Percentiles rank a stretch among this genome's conserved stretches.
phyloP scores from a whole-genome alignment of 2,797 vertebrate genomes.

The Eulemur albifrons region DNA sequence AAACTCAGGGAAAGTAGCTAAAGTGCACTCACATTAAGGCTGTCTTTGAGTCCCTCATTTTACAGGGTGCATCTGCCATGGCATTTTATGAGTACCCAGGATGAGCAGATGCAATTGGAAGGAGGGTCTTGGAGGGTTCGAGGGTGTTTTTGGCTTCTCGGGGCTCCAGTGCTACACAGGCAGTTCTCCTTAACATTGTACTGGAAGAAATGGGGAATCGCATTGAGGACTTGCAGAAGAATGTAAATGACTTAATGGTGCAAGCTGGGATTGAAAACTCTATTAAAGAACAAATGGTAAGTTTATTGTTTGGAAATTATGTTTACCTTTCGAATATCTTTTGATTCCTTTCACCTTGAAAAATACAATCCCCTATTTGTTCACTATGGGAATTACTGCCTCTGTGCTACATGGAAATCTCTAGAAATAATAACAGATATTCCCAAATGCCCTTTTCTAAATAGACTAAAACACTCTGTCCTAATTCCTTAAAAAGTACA shows the following conservation, averaged over 20 bases:
- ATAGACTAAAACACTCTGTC: background rate
- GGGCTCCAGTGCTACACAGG: fast-evolving
- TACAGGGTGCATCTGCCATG: background rate
- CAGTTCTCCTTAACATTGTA: slow-evolving; percentile 85
- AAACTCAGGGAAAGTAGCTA: no score
- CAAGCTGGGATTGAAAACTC: slow-evolving; percentile 89
- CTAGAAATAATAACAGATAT: background rate
- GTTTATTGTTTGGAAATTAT: background rate
- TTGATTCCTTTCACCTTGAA: background rate
- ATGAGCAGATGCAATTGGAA: background rate
- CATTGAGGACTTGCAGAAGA: slow-evolving; percentile 90
- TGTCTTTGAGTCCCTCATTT: no score
- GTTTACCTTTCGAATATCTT: background rate
- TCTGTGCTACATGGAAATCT: background rate
- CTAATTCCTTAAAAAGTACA: background rate
- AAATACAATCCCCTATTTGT: background rate
- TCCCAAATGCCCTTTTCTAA: background rate
- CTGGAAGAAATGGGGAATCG: slow-evolving; percentile 92
- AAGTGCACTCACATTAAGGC: background rate
- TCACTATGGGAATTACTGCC: background rate
- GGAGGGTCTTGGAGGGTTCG: background rate
- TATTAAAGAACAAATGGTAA: slow-evolving; percentile 75
- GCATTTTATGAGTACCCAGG: fast-evolving
- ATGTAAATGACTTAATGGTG: slow-evolving; percentile 89
- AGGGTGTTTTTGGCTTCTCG: no score